Conservation (phyloP, 2,113 vertebrate genomes). For the Centropristis striata region DNA sequence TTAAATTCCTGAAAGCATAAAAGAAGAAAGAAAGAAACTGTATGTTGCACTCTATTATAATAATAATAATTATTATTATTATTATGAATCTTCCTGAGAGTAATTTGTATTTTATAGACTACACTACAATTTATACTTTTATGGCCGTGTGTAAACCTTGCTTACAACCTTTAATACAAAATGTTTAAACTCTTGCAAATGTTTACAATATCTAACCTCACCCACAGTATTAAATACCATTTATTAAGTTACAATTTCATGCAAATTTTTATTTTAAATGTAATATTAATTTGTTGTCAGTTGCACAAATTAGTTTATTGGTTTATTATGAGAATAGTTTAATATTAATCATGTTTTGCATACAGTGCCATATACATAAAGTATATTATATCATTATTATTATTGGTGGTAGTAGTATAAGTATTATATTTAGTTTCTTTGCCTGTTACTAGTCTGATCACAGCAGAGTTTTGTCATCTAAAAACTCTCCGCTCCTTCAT, state of each 20-base stretch:
- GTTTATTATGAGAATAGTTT: too few relatives aligned
- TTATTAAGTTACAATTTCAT: neutral
- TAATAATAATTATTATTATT: neutral
- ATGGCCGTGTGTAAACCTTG: too few relatives aligned
- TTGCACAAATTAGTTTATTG: too few relatives aligned
- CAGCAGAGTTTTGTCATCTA: neutral
- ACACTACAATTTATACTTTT: too few relatives aligned
- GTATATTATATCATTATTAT: neutral
- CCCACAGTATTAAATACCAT: neutral
- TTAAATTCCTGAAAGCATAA: neutral
- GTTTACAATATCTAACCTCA: too few relatives aligned
- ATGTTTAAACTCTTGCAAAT: too few relatives aligned
- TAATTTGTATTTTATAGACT: neutral
- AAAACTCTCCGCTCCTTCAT: constrained; percentile 31
- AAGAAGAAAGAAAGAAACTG: neutral
- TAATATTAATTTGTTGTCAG: neutral
- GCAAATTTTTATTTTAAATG: neutral
- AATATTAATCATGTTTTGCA: too few relatives aligned
- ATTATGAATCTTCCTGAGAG: neutral
- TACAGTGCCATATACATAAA: too few relatives aligned
- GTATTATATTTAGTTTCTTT: neutral
- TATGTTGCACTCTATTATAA: neutral
- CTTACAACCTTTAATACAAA: too few relatives aligned
- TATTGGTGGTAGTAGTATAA: too few relatives aligned
- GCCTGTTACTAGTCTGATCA: neutral